Percentiles rank a stretch among this genome's conserved stretches.
phyloP scores from a whole-genome alignment of 2,797 vertebrate species.

The Rachycentron canadum region DNA sequence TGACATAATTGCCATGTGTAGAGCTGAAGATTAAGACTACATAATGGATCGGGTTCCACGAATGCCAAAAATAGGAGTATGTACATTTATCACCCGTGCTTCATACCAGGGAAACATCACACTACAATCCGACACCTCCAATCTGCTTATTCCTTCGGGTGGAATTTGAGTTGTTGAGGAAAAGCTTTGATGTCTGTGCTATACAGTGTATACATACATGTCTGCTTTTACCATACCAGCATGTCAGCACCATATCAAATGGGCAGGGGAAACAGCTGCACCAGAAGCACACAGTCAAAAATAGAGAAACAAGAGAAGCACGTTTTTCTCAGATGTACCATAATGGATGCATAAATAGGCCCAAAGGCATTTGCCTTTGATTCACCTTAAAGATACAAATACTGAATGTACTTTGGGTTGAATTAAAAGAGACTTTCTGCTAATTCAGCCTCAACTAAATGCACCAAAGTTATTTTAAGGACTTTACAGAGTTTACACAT shows the following conservation, averaged over 20 bases:
- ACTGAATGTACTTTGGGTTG: not conserved
- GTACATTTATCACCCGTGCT: not conserved
- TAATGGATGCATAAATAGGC: slow-evolving; percentile 19
- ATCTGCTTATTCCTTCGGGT: not conserved
- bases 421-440: slow-evolving; percentile 14
- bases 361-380: slow-evolving; percentile 19
- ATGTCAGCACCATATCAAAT: slow-evolving; percentile 42
- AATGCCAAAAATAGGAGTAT: slow-evolving; percentile 2
- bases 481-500: not conserved
- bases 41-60: slow-evolving; percentile 46
- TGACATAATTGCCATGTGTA: slow-evolving; percentile 36
- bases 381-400: not conserved
- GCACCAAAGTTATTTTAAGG: not conserved
- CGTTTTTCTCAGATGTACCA: slow-evolving; percentile 7
- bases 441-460: slow-evolving; percentile 1
- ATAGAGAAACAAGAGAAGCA: slow-evolving; percentile 38
- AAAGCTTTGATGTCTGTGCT: slow-evolving; percentile 31
- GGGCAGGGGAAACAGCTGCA: slow-evolving; percentile 55
- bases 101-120: not conserved
- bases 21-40: slow-evolving; percentile 38
- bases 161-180: slow-evolving; percentile 32
- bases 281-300: slow-evolving; percentile 42
- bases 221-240: slow-evolving; percentile 51
- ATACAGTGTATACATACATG: slow-evolving; percentile 23
- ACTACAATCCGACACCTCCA: too few relatives aligned